phyloP scores from a whole-genome alignment of 2,888 invertebrate species.

The Magallana nippona region DNA sequence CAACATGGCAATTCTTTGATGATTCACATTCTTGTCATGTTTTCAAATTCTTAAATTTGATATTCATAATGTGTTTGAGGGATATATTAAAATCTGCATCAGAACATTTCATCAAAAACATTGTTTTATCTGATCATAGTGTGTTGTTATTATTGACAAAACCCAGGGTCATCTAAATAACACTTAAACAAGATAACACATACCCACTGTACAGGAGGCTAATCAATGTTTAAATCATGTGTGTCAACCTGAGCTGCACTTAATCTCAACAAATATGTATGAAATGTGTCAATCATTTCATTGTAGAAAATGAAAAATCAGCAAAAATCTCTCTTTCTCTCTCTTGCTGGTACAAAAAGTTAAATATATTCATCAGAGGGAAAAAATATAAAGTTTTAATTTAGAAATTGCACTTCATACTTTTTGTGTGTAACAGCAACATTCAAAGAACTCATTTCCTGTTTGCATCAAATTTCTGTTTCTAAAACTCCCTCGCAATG shows the following conservation, averaged over 20 bases:
- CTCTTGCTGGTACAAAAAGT: too few relatives aligned
- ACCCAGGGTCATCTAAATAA: conserved; percentile 6
- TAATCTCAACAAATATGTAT: conserved; percentile 8
- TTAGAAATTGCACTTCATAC: too few relatives aligned
- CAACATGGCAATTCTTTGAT: too few relatives aligned
- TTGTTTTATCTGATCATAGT: background rate
- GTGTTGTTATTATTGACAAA: background rate
- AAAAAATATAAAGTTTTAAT: too few relatives aligned
- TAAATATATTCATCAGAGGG: too few relatives aligned
- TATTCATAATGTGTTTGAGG: too few relatives aligned
- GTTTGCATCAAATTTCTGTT: background rate
- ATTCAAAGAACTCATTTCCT: too few relatives aligned
- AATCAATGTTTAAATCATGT: background rate
- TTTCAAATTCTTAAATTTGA: too few relatives aligned
- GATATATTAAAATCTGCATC: too few relatives aligned
- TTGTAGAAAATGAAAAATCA: background rate
- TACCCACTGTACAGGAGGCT: background rate
- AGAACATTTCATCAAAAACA: background rate
- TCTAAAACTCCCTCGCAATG: background rate
- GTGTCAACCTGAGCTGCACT: conserved; percentile 1
- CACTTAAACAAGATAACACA: background rate
- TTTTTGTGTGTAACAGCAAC: too few relatives aligned
- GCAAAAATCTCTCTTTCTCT: too few relatives aligned
- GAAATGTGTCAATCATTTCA: conserved; percentile 21
- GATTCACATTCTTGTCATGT: too few relatives aligned